Percentiles rank a stretch among this genome's conserved stretches.
Conservation (phyloP, 37 sponge, comb jelly and placozoan species). For the Mnemiopsis leidyi region DNA sequence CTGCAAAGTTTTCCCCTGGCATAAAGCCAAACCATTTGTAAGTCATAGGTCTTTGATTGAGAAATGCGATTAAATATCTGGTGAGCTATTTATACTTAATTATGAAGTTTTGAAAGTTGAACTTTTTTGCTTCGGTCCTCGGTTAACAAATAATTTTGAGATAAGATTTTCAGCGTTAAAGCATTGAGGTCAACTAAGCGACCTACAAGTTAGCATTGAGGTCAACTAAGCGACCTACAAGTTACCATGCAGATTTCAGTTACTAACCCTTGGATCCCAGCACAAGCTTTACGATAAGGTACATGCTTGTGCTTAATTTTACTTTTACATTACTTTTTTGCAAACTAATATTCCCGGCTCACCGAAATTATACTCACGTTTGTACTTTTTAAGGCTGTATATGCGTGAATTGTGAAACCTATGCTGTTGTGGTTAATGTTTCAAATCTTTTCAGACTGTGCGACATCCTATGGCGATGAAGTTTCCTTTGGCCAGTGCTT, state of each 20-base stretch:
- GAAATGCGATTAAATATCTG: no score
- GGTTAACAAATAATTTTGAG: background rate
- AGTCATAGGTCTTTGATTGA: background rate
- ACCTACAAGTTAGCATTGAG: no score
- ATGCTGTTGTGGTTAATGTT: no score
- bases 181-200: no score
- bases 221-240: no score
- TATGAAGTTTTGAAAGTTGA: background rate
- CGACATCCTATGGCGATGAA: background rate
- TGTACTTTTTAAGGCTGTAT: no score
- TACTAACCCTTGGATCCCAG: background rate
- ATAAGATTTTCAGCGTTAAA: background rate
- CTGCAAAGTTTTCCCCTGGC: background rate
- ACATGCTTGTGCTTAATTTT: no score
- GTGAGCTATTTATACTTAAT: background rate
- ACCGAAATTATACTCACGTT: no score
- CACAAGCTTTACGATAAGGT: background rate
- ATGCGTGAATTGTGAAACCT: no score
- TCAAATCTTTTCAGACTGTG: background rate
- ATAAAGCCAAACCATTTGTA: background rate
- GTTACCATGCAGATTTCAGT: background rate
- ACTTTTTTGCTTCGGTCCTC: no score
- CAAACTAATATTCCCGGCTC: no score
- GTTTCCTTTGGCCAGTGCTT: background rate
- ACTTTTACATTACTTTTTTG: no score